Evolutionary conservation across 2,113 vertebrate species (phyloP).

Genomic region (Sitta europaea): DNA sequence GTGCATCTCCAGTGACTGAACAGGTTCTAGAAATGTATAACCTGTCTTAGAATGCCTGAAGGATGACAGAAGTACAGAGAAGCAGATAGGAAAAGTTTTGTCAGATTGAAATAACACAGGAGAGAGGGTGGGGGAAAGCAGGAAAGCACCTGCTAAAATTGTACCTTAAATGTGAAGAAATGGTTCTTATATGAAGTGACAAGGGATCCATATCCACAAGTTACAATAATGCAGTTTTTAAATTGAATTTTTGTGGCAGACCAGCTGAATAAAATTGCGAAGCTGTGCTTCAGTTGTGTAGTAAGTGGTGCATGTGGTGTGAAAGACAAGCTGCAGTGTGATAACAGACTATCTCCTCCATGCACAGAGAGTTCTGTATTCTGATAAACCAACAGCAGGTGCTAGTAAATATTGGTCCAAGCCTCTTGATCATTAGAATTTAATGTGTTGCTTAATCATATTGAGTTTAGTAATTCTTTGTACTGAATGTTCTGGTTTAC

Average conservation of each 20-base stretch:
- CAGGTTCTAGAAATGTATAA: background rate
- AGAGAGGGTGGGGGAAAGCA: background rate
- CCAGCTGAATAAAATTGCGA: conserved; percentile 29
- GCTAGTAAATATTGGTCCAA: conserved; percentile 29
- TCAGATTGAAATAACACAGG: conserved; percentile 6
- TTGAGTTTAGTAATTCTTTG: background rate
- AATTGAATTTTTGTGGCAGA: conserved; percentile 59
- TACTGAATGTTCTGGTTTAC: background rate
- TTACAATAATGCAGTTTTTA: conserved; percentile 43
- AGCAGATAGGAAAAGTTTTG: conserved; percentile 4
- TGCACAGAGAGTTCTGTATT: conserved; percentile 43
- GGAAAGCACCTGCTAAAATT: conserved; percentile 2
- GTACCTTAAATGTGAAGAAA: conserved; percentile 29
- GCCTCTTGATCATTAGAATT: conserved; percentile 2
- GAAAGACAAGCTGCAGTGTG: conserved; percentile 17
- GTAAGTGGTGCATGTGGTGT: conserved; percentile 44
- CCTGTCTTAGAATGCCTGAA: background rate
- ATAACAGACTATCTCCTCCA: conserved; percentile 56
- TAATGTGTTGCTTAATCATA: background rate
- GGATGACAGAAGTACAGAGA: background rate
- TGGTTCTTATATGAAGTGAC: conserved; percentile 18
- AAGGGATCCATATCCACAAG: conserved; percentile 55
- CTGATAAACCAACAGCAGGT: conserved; percentile 21
- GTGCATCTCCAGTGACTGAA: background rate
- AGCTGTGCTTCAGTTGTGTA: conserved; percentile 50